These are phyloP conservation scores for Pseudomyrmex cubaensis DNA, from an alignment of 1,140 invertebrate species.

Conservation along the genomic window DNA sequence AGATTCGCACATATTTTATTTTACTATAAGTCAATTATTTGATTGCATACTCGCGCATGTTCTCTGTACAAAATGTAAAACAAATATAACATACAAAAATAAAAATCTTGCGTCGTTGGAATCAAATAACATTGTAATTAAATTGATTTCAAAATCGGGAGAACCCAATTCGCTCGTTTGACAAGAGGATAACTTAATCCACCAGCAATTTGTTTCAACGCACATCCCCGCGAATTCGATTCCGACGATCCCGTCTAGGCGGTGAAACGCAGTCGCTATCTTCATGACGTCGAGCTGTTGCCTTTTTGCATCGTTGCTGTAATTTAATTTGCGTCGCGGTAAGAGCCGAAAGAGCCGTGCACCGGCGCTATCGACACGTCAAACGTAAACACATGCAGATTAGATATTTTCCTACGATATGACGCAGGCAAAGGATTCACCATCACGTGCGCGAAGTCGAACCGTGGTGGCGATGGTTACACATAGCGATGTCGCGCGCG, in stretches of 20 bases:
- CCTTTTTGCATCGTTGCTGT: constrained; percentile 38
- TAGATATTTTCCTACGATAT: constrained; percentile 80
- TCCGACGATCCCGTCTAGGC: constrained; percentile 20
- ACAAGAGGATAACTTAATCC: constrained; percentile 53
- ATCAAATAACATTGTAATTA: constrained; percentile 39
- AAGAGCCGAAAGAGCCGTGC: constrained; percentile 64
- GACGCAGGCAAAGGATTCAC: constrained; percentile 77
- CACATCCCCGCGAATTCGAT: constrained; percentile 54
- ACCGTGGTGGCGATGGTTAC: constrained; percentile 42
- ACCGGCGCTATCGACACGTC: constrained; percentile 73
- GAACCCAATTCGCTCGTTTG: constrained; percentile 48
- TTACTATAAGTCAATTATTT: too few relatives aligned
- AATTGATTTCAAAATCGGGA: constrained; percentile 54
- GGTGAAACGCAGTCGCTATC: constrained; percentile 29
- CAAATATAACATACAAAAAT: not conserved
- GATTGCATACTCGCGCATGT: not conserved
- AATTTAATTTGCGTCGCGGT: constrained; percentile 54
- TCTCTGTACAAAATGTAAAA: not conserved
- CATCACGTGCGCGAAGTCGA: constrained; percentile 34
- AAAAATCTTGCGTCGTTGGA: constrained; percentile 5
- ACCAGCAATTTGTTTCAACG: constrained; percentile 52
- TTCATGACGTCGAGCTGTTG: constrained; percentile 43
- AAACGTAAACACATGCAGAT: constrained; percentile 82
- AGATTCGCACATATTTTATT: not conserved
- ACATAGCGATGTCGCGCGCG: not conserved